These are phyloP conservation scores for Sitta europaea DNA, from an alignment of 2,113 vertebrate genomes.

Conservation along the genomic window DNA sequence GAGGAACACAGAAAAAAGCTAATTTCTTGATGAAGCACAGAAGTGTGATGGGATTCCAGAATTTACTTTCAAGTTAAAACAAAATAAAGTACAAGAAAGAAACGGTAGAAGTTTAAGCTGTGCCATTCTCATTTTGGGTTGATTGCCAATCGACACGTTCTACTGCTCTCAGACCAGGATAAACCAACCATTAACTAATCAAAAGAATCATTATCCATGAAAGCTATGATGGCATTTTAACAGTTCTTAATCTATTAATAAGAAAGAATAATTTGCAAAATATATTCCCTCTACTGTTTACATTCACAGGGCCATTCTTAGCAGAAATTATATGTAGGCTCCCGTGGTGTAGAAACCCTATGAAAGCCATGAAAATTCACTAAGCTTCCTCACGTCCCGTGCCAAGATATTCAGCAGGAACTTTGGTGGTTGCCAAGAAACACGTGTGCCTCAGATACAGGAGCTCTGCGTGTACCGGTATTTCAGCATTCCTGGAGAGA, in stretches of 20 bases:
- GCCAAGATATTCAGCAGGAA: conserved; percentile 60
- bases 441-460: conserved; percentile 53
- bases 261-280: conserved; percentile 66
- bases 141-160: conserved; percentile 63
- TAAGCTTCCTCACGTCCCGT: conserved; percentile 39
- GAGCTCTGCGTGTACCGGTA: conserved; percentile 54
- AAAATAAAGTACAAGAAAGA: conserved; percentile 43
- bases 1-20: neutral
- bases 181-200: conserved; percentile 67
- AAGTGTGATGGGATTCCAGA: conserved; percentile 16
- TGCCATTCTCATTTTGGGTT: conserved; percentile 40
- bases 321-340: conserved; percentile 58
- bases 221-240: conserved; percentile 64
- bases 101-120: conserved; percentile 42
- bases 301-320: conserved; percentile 48
- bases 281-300: conserved; percentile 59
- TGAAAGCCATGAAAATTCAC: conserved; percentile 60
- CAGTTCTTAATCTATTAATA: conserved; percentile 65
- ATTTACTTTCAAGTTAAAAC: conserved; percentile 54
- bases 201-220: conserved; percentile 61
- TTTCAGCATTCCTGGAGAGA: conserved; percentile 63
- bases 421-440: conserved; percentile 62
- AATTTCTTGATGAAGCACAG: conserved; percentile 36
- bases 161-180: conserved; percentile 67
- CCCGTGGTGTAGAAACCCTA: conserved; percentile 46